Evolutionary conservation across 1,140 invertebrate species (phyloP), one percentile per base, ranked within the genome.

Genomic region (Wasmannia auropunctata): DNA sequence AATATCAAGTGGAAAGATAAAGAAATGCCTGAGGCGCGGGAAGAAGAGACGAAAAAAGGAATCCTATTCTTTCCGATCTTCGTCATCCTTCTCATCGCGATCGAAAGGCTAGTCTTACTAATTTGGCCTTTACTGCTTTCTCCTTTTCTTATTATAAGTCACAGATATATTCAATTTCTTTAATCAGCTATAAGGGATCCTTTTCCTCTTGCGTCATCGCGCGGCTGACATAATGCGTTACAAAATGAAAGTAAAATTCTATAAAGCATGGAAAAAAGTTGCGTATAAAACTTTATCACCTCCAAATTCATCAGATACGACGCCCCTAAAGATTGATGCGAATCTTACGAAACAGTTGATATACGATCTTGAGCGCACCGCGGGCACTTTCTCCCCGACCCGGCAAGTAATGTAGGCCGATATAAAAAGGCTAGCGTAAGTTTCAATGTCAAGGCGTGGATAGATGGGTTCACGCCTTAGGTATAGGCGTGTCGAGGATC

Each of bases 381-480:
- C n/a, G 31, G 34, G 51, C 37, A 58, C 79, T 83, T 83, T 83
- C 79, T 83, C 79, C n/a, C 14, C 58, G 54, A 11, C 40, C 31
- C 37, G n/a, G 8, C 28, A 31, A 43, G 25, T 31, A 56, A 40
- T 11, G 37, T 69, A 46, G 37, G 49, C 79, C 40, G 25, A 56
- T 81, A 31, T 58, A 43, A 62, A 74, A 83, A 60, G 46, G 5
- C 40, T 40, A 31, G 14, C 6, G 34, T n/a, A 14, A n/a, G 7
- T 72, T 74, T 74, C 79, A 83, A 83, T 83, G 79, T 83, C 79
- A 83, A 83, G 79, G 79, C 67, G 51, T 72, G 34, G 37, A 72
- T 34, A 83, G 3, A 43, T n/a, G 10, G 10, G 2, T 43, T 11
- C 14, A 2, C 43, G 6, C 25, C 7, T 56, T 16, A 34, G 0